Percentiles rank a stretch among this genome's conserved stretches.
phyloP scores from a whole-genome alignment of 2,113 vertebrate species.

The Rynchops niger region DNA sequence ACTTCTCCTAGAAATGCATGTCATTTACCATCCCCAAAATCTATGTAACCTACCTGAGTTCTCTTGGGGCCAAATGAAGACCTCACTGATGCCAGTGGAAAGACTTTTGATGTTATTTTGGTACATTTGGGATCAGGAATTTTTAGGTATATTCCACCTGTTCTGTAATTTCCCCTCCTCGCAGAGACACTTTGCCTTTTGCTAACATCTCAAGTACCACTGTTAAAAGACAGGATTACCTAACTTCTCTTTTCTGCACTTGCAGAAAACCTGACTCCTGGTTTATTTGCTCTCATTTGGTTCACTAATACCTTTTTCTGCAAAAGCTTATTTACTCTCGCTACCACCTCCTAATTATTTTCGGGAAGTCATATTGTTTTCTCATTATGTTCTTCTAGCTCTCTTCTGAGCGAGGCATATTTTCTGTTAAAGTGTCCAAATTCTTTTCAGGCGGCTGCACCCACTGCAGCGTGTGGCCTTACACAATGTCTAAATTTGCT shows the following conservation, averaged over 20 bases:
- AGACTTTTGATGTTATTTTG: not conserved
- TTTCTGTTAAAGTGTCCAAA: constrained; percentile 2
- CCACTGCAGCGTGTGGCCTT: not conserved
- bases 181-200: not conserved
- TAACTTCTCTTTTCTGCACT: not conserved
- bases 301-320: not conserved
- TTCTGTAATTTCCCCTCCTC: not conserved
- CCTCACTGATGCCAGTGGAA: not conserved
- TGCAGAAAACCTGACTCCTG: not conserved
- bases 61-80: not conserved
- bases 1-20: not conserved
- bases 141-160: not conserved
- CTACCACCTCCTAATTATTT: constrained; percentile 11
- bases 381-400: not conserved
- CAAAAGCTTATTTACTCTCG: constrained; percentile 13
- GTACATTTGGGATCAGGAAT: not conserved
- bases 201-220: not conserved
- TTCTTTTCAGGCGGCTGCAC: constrained; percentile 20
- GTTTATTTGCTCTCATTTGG: not conserved
- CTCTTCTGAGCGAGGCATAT: not conserved
- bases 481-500: not conserved
- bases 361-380: not conserved
- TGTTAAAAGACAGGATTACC: not conserved
- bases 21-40: not conserved
- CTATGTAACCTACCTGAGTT: not conserved